Conservation (phyloP, 2,888 invertebrate species). For the Drosophila falleni region DNA sequence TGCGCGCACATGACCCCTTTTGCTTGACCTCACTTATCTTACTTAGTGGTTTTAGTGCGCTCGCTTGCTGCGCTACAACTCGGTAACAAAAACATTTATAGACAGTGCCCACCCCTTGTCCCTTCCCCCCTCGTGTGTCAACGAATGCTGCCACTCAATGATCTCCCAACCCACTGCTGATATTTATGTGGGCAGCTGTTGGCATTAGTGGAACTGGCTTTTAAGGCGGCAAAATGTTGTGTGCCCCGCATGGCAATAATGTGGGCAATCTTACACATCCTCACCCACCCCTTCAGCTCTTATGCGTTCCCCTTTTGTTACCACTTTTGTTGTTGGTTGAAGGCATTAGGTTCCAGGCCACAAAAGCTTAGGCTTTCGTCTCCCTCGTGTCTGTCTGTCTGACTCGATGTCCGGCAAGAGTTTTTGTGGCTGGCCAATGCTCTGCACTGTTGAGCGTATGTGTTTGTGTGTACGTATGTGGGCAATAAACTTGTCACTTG, state of each 20-base stretch:
- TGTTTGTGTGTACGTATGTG: conserved; percentile 49
- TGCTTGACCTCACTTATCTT: conserved; percentile 82
- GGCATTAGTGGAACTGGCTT: conserved; percentile 80
- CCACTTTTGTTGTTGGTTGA: conserved; percentile 56
- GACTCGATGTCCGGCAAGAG: conserved; percentile 48
- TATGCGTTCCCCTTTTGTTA: conserved; percentile 29
- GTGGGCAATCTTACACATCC: conserved; percentile 36
- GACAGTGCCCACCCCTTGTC: conserved; percentile 30
- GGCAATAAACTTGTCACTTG: conserved; percentile 83
- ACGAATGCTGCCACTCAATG: conserved; percentile 8
- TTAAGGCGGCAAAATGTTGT: conserved; percentile 67
- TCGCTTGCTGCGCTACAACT: conserved; percentile 53
- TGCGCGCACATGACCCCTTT: conserved; percentile 81
- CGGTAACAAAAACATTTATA: conserved; percentile 69
- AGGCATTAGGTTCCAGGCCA: conserved; percentile 76
- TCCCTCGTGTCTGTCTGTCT: conserved; percentile 35
- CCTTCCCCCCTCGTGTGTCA: background rate
- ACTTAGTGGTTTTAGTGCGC: conserved; percentile 77
- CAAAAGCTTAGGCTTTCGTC: conserved; percentile 74
- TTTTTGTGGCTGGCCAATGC: conserved; percentile 64
- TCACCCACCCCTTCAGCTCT: background rate
- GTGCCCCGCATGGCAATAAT: conserved; percentile 69
- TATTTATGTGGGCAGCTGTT: conserved; percentile 81
- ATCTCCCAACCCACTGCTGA: conserved; percentile 39
- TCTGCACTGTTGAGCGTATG: conserved; percentile 30